phyloP scores from a whole-genome alignment of 2,888 invertebrate species.

The Pterobdella sp. region DNA sequence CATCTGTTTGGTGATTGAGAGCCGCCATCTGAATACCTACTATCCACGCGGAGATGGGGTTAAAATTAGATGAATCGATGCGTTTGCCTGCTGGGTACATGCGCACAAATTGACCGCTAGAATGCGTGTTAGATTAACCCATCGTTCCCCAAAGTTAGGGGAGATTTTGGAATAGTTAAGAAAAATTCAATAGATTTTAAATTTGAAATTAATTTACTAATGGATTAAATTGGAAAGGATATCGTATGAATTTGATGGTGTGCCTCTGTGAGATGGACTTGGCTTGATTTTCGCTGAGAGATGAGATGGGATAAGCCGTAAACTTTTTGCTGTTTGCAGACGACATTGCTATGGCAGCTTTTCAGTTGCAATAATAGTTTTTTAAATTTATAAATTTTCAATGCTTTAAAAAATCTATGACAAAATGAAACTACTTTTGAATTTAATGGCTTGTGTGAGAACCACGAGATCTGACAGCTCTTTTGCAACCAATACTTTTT shows the following conservation, averaged over 20 bases:
- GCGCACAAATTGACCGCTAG: conserved; percentile 15
- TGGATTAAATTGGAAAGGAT: conserved; percentile 45
- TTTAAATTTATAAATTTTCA: neutral
- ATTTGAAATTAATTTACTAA: no score
- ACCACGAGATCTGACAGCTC: conserved; percentile 87
- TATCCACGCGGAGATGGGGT: conserved; percentile 87
- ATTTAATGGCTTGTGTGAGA: conserved; percentile 85
- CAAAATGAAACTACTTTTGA: conserved; percentile 51
- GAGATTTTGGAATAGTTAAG: neutral
- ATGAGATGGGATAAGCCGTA: conserved; percentile 76
- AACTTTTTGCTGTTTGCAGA: conserved; percentile 52
- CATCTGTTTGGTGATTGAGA: conserved; percentile 80
- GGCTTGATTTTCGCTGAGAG: conserved; percentile 81
- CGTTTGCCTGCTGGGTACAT: conserved; percentile 57
- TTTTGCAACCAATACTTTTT: conserved; percentile 71
- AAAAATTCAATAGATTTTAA: no score
- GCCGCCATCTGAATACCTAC: conserved; percentile 87
- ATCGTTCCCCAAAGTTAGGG: neutral
- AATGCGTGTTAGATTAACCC: neutral
- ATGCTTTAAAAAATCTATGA: neutral
- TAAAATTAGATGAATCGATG: conserved; percentile 91
- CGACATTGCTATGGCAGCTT: neutral
- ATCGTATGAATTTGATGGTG: conserved; percentile 55
- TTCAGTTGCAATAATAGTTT: neutral
- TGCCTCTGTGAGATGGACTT: conserved; percentile 85